Evolutionary conservation across 2,113 vertebrate genomes (phyloP).

Genomic region (Ammodytes marinus): DNA sequence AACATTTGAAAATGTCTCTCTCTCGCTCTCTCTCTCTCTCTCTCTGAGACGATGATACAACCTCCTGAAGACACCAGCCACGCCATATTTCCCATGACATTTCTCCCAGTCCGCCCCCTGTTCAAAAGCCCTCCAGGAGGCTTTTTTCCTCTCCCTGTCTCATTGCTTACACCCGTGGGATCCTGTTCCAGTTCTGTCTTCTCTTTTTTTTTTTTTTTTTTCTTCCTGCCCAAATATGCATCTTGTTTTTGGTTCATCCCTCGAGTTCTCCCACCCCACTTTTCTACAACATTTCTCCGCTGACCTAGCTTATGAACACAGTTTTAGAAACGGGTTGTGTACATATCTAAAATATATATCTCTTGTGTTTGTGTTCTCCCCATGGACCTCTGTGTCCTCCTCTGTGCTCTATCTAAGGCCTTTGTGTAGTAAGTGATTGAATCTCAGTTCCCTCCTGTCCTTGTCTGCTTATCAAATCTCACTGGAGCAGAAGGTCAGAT

Average conservation of each 20-base stretch:
- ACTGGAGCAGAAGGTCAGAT: constrained; percentile 63
- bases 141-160: constrained; percentile 36
- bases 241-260: constrained; percentile 32
- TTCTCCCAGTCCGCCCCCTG: constrained; percentile 23
- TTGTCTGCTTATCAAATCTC: constrained; percentile 69
- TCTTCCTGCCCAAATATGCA: constrained; percentile 34
- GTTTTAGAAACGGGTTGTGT: neutral
- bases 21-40: neutral
- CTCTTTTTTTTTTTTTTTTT: too few species aligned
- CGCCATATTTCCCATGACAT: constrained; percentile 15
- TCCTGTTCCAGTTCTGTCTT: constrained; percentile 72
- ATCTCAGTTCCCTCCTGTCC: constrained; percentile 50
- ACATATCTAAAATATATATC: neutral
- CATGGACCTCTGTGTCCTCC: constrained; percentile 37
- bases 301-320: constrained; percentile 26
- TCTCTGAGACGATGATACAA: too few species aligned
- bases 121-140: constrained; percentile 56
- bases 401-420: constrained; percentile 34
- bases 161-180: constrained; percentile 60
- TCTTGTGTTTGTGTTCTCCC: constrained; percentile 16
- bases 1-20: neutral
- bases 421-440: constrained; percentile 48
- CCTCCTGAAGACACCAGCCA: constrained; percentile 10
- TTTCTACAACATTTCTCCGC: constrained; percentile 33
- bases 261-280: constrained; percentile 40